Evolutionary conservation across 2,113 vertebrate species (phyloP).

Genomic region (Zeus faber): DNA sequence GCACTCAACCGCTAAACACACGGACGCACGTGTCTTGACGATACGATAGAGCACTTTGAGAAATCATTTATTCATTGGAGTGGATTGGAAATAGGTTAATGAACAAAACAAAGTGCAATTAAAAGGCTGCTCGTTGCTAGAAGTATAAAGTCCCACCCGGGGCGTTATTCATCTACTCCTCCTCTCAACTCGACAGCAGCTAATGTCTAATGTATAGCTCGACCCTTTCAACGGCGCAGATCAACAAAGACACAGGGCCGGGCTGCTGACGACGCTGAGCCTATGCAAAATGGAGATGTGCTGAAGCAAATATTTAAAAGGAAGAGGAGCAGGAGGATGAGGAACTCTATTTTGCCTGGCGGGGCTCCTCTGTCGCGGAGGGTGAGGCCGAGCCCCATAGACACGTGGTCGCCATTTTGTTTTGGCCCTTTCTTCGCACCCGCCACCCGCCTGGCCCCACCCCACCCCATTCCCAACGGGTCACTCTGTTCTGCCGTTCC

Average conservation of each 20-base stretch:
- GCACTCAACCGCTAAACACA: too few relatives aligned
- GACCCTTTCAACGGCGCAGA: conserved; percentile 22
- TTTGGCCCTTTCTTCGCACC: too few relatives aligned
- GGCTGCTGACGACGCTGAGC: too few relatives aligned
- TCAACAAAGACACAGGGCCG: too few relatives aligned
- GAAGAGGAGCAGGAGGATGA: conserved; percentile 39
- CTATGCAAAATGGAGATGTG: conserved; percentile 41
- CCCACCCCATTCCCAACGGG: too few relatives aligned
- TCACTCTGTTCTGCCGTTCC: too few relatives aligned
- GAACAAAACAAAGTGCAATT: conserved; percentile 36
- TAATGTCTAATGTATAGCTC: conserved; percentile 27
- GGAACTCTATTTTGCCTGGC: conserved; percentile 51
- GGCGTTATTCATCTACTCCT: conserved; percentile 44
- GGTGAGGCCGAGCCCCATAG: conserved; percentile 31
- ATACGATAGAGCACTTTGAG: conserved; percentile 53
- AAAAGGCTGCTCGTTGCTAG: conserved; percentile 26
- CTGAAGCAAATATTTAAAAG: conserved; percentile 16
- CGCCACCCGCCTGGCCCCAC: too few relatives aligned
- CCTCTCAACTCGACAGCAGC: conserved; percentile 8
- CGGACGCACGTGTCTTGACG: too few relatives aligned
- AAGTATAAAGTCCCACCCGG: conserved; percentile 15
- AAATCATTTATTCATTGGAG: conserved; percentile 43
- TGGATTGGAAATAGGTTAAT: conserved; percentile 42
- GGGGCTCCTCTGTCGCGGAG: conserved; percentile 6
- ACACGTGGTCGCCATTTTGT: conserved; percentile 21